Conservation (phyloP, 2,113 vertebrate species). For the Hyaena hyaena region DNA sequence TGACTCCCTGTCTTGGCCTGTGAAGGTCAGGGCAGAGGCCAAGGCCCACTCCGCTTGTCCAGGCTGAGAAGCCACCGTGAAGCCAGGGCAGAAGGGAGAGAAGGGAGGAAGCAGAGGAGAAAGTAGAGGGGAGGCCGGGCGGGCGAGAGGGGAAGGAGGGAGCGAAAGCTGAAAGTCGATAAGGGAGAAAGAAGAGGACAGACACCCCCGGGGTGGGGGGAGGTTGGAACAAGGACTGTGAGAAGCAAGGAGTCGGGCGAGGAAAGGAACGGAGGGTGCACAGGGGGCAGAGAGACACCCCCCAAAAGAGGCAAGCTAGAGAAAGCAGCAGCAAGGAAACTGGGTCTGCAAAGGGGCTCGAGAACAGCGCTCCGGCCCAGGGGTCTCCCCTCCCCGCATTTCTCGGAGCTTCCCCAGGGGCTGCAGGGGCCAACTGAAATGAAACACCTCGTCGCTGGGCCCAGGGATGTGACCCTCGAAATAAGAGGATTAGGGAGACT, state of each 20-base stretch:
- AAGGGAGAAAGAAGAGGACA: not conserved
- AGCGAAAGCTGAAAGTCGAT: not conserved
- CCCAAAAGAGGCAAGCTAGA: not conserved
- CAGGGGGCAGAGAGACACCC: not conserved
- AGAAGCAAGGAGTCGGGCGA: not conserved
- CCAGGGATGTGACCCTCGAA: constrained; percentile 74
- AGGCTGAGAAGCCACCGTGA: not conserved
- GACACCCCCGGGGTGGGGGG: not conserved
- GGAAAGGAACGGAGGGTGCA: not conserved
- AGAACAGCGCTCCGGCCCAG: constrained; percentile 17
- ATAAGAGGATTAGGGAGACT: constrained; percentile 78
- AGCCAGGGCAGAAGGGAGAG: not conserved
- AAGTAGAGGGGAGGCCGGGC: not conserved
- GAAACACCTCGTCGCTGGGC: constrained; percentile 77
- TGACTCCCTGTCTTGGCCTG: not conserved
- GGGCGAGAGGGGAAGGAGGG: not conserved
- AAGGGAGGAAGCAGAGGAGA: not conserved
- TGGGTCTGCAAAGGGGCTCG: not conserved
- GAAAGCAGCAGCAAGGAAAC: not conserved
- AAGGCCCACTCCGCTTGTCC: not conserved
- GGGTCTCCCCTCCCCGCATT: constrained; percentile 14
- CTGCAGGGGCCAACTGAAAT: constrained; percentile 72
- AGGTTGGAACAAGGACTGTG: not conserved
- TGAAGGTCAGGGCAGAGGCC: not conserved
- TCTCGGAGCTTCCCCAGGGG: constrained; percentile 39